Evolutionary conservation across 2,113 vertebrate species (phyloP).

Genomic region (Cyprinodon brontotheroides): DNA sequence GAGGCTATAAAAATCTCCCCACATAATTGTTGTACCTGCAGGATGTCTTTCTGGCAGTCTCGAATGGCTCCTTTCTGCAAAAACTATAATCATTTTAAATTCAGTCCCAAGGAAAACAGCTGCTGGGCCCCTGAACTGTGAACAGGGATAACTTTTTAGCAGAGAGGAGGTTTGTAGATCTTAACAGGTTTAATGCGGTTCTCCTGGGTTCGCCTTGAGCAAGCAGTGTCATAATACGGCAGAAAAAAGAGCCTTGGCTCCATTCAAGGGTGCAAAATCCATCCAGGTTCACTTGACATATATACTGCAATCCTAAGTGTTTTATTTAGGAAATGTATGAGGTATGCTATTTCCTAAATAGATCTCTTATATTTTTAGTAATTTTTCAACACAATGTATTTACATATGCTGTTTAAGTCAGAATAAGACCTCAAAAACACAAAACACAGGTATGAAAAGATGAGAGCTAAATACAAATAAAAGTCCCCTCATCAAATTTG

Average conservation of each 20-base stretch:
- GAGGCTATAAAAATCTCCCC: slow-evolving; percentile 16
- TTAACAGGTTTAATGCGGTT: slow-evolving; percentile 33
- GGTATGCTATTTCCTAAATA: neutral
- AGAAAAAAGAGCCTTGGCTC: slow-evolving; percentile 18
- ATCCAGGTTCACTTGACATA: neutral
- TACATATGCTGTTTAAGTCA: neutral
- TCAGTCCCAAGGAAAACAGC: slow-evolving; percentile 13
- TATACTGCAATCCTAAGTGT: neutral
- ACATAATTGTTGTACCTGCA: slow-evolving; percentile 34
- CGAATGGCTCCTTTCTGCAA: slow-evolving; percentile 31
- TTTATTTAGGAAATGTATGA: neutral
- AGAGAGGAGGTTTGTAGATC: slow-evolving; percentile 46
- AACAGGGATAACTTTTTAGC: slow-evolving; percentile 24
- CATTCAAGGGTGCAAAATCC: slow-evolving; percentile 11
- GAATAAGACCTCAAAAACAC: neutral
- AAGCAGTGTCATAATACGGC: slow-evolving; percentile 2
- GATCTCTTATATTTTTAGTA: neutral
- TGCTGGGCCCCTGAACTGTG: slow-evolving; percentile 12
- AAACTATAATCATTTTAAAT: slow-evolving; percentile 42
- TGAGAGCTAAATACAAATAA: neutral
- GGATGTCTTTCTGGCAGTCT: slow-evolving; percentile 30
- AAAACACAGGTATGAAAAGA: neutral
- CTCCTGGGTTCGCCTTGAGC: slow-evolving; percentile 36
- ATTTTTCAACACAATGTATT: neutral
- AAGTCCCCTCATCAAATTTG: no score